Percentiles rank a stretch among this genome's conserved stretches.
These are phyloP conservation scores for Myzus persicae DNA, from an alignment of 1,140 invertebrate species.

Conservation along the genomic window DNA sequence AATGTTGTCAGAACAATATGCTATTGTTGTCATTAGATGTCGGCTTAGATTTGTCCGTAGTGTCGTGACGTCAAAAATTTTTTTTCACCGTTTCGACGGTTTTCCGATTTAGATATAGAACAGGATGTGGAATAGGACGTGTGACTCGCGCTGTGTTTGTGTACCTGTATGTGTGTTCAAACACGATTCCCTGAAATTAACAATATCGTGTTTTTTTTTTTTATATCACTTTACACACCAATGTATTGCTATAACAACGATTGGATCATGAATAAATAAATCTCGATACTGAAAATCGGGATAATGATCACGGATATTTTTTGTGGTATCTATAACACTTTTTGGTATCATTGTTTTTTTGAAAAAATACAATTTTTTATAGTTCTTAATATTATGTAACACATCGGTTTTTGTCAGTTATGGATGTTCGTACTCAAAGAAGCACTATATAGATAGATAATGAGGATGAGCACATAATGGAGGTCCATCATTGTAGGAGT, in stretches of 20 bases:
- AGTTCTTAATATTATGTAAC: neutral
- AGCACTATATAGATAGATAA: neutral
- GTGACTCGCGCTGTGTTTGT: neutral
- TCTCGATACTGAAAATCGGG: neutral
- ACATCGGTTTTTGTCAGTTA: neutral
- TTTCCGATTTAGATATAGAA: neutral
- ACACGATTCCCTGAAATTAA: neutral
- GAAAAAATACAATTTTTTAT: neutral
- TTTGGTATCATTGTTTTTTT: neutral
- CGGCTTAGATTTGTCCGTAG: neutral
- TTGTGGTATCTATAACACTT: neutral
- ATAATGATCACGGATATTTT: neutral
- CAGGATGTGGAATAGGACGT: neutral
- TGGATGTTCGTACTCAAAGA: neutral
- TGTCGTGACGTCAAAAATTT: neutral
- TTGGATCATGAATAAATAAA: neutral
- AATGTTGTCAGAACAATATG: neutral
- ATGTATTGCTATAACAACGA: neutral
- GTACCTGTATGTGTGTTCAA: neutral
- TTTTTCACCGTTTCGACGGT: neutral
- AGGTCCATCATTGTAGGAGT: slow-evolving; percentile 7
- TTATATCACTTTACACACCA: neutral
- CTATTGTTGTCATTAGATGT: neutral
- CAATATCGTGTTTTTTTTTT: neutral
- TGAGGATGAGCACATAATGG: neutral